phyloP scores from a whole-genome alignment of 2,888 invertebrate species.

The Drosophila anceps region DNA sequence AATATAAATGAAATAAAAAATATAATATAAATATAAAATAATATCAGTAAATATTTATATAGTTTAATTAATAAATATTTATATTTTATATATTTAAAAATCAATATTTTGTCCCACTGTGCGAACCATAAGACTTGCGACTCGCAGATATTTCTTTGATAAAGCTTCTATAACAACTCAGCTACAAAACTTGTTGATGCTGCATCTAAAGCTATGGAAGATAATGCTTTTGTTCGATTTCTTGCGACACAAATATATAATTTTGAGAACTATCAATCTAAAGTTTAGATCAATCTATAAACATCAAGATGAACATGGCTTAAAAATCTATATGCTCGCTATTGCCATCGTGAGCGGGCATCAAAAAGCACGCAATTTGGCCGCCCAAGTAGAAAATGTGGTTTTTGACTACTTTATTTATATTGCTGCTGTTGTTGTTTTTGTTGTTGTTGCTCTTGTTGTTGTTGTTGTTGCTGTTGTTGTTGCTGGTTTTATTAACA shows the following conservation, averaged over 20 bases:
- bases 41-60: too few relatives aligned
- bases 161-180: background rate
- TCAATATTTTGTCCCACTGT: too few relatives aligned
- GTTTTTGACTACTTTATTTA: constrained; percentile 22
- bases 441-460: constrained; percentile 18
- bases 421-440: constrained; percentile 39
- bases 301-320: background rate
- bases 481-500: constrained; percentile 57
- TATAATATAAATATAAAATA: too few relatives aligned
- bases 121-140: too few relatives aligned
- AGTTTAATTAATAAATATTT: too few relatives aligned
- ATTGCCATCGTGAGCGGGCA: background rate
- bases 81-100: too few relatives aligned
- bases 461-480: constrained; percentile 18
- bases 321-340: background rate
- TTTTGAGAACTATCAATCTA: background rate
- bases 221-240: background rate
- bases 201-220: background rate
- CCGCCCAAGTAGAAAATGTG: constrained; percentile 44
- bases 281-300: background rate
- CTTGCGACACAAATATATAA: background rate
- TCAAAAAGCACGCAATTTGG: constrained; percentile 26
- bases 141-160: background rate
- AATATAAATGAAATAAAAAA: too few relatives aligned
- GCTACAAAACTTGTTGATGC: background rate